Percentiles rank a stretch among this genome's conserved stretches.
Conservation (phyloP, 2,113 vertebrate genomes). For the Vimba vimba region DNA sequence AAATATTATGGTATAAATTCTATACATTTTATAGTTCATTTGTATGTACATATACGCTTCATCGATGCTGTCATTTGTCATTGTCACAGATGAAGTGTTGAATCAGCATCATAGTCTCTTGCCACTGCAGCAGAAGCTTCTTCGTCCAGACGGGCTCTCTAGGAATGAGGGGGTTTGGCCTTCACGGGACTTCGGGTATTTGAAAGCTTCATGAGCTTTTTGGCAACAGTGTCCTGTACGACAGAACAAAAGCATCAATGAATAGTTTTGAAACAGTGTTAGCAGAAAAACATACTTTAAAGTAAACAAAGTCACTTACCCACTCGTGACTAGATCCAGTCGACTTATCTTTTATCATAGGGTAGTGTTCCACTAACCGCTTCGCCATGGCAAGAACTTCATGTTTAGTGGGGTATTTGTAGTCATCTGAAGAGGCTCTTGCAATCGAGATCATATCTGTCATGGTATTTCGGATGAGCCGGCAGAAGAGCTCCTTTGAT, state of each 20-base stretch:
- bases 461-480: conserved; percentile 54
- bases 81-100: neutral
- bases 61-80: conserved; percentile 11
- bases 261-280: neutral
- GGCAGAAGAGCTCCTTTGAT: conserved; percentile 52
- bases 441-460: conserved; percentile 55
- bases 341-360: conserved; percentile 40
- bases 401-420: conserved; percentile 46
- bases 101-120: conserved; percentile 40
- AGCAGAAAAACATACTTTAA: neutral
- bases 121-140: neutral
- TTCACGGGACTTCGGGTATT: conserved; percentile 45
- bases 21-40: neutral
- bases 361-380: conserved; percentile 48
- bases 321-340: conserved; percentile 34
- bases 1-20: too few relatives aligned
- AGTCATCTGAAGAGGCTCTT: conserved; percentile 41
- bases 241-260: conserved; percentile 33
- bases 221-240: conserved; percentile 54
- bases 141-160: conserved; percentile 24
- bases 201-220: conserved; percentile 52
- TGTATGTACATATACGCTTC: conserved; percentile 33
- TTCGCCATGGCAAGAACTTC: conserved; percentile 53
- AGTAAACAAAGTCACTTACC: conserved; percentile 26
- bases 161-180: neutral